Evolutionary conservation across 2,113 vertebrate species (phyloP), one percentile per base, ranked within the genome.

Genomic region (Drymodes brunneopygia): DNA sequence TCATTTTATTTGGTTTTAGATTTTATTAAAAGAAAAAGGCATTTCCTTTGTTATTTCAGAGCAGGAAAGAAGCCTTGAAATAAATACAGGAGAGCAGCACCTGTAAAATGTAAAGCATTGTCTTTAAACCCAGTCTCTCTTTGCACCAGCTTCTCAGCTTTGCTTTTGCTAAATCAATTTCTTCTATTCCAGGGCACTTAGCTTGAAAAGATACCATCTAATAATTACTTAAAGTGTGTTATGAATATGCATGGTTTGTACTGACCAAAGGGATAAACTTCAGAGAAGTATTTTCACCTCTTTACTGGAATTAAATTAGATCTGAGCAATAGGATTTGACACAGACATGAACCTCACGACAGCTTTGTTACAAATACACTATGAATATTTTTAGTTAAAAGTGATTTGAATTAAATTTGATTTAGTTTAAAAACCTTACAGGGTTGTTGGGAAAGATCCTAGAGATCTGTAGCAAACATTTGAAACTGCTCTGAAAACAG

Each of bases 181-280:
- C 31, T 77, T 35, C n/a, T 36, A 22, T 28, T 23, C 45, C 24
- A 45, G 7, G 47, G 44, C 66, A 73, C 23, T 92, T 11, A 16
- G 17, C 67, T 53, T 40, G 18, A 74, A 69, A 54, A 82, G 13
- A 66, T 27, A 65, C 3, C 16, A 92, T n/a, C 61, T 22, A 67
- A 38, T 33, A 71, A 85, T 86, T 42, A 73, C 58, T 50, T 44
- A 12, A 15, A 69, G 60, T 47, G 25, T 81, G 31, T 40, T 48
- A 9, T 67, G 67, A 81, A 64, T 45, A 45, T 48, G 27, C 36
- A 66, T 6, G 6, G 54, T 21, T 87, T 81, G 47, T 24, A 62
- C 27, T 80, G 70, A 85, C 84, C 84, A 86, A 60, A 90, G 78
- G 75, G 75, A 94, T 74, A 42, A 93, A 90, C 44, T 93, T 61